A percentile compares a stretch with the other conserved stretches of the same genome.
Evolutionary conservation across 2,888 invertebrate species (phyloP).

Genomic region (Empis stercorea): DNA sequence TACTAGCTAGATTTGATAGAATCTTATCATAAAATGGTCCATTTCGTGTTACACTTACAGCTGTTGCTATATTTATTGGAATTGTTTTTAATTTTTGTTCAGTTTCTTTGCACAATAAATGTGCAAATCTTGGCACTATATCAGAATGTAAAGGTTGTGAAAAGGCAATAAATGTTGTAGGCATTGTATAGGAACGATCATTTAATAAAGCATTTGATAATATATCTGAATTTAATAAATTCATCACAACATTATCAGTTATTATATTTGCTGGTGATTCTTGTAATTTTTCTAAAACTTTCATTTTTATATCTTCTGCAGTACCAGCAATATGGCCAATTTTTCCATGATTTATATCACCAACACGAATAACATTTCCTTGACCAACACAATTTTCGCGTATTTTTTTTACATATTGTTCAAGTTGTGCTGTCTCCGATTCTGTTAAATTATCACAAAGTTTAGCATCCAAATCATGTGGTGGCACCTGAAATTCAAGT

Average conservation of each 20-base stretch:
- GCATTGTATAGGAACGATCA: slow-evolving; percentile 14
- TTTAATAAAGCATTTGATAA: slow-evolving; percentile 19
- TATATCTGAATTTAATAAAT: slow-evolving; percentile 23
- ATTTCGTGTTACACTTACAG: slow-evolving; percentile 45
- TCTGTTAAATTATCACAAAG: slow-evolving; percentile 37
- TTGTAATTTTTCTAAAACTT: slow-evolving; percentile 18
- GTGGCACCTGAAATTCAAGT: slow-evolving; percentile 71
- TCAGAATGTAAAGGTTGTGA: slow-evolving; percentile 20
- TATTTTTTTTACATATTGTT: slow-evolving; percentile 45
- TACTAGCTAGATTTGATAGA: slow-evolving; percentile 40
- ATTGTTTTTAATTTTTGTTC: slow-evolving; percentile 40
- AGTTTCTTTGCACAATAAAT: slow-evolving; percentile 1
- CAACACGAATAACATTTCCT: slow-evolving; percentile 54
- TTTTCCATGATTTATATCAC: slow-evolving; percentile 27
- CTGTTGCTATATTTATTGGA: slow-evolving; percentile 43
- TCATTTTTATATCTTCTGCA: background rate
- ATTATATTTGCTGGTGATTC: slow-evolving; percentile 16
- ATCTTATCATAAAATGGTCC: slow-evolving; percentile 47
- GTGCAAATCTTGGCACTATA: background rate
- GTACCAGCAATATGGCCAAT: slow-evolving; percentile 28
- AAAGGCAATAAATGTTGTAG: slow-evolving; percentile 27
- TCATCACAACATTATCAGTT: slow-evolving; percentile 20
- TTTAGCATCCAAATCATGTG: slow-evolving; percentile 60
- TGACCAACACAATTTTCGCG: slow-evolving; percentile 61
- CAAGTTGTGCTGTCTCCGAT: slow-evolving; percentile 41